Evolutionary conservation across 2,113 vertebrate species (phyloP).

Genomic region (Calypte anna): DNA sequence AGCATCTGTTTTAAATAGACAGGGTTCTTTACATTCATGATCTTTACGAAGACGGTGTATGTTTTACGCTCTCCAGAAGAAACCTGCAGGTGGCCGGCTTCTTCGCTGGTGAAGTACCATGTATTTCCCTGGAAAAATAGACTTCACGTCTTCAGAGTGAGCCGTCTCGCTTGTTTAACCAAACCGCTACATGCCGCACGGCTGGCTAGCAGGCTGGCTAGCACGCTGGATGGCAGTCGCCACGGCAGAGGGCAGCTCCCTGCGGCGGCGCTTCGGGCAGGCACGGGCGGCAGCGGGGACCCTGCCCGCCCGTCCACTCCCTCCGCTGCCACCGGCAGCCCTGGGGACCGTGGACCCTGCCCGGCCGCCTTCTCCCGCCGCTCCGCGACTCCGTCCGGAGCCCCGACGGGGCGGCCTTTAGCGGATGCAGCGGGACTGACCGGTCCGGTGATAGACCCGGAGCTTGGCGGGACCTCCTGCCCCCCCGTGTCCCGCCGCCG

Average conservation of each 20-base stretch:
- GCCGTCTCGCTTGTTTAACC: neutral
- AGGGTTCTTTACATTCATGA: slow-evolving; percentile 76
- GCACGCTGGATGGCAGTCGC: neutral
- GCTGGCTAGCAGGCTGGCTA: neutral
- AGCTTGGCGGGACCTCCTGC: neutral
- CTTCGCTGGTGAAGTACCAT: slow-evolving; percentile 60
- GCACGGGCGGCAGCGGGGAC: neutral
- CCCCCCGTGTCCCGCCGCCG: neutral
- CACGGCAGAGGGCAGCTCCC: neutral
- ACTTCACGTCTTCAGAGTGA: slow-evolving; percentile 16
- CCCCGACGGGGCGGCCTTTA: neutral
- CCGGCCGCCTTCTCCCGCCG: neutral
- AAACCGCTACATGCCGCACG: neutral
- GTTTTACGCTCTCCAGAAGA: slow-evolving; percentile 73
- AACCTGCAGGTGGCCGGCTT: slow-evolving; percentile 73
- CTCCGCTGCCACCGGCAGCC: neutral
- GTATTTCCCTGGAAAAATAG: slow-evolving; percentile 9
- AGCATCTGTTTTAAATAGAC: slow-evolving; percentile 78
- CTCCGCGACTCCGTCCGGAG: neutral
- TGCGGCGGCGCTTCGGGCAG: neutral
- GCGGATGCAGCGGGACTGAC: neutral
- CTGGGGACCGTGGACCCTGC: neutral
- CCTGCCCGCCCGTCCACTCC: neutral
- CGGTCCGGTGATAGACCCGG: neutral
- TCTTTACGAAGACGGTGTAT: slow-evolving; percentile 69